phyloP scores from a whole-genome alignment of 2,113 vertebrate species.

The Phalacrocorax aristotelis region DNA sequence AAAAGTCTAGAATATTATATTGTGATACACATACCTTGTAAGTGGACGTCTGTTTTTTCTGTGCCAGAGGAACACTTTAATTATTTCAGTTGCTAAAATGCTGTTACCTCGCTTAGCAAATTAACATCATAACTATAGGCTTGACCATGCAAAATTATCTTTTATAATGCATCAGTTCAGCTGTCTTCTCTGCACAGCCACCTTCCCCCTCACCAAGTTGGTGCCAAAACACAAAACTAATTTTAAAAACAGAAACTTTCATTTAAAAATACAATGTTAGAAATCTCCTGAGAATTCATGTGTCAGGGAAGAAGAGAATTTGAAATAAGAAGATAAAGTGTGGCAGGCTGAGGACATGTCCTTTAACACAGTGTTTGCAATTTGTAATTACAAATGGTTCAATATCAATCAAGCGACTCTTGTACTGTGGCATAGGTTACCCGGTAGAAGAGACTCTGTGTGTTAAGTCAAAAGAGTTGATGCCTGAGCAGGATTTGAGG shows the following conservation, averaged over 20 bases:
- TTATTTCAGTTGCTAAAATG: not conserved
- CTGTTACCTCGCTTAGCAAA: not conserved
- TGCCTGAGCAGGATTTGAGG: not conserved
- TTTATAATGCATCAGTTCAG: not conserved
- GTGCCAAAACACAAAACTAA: not conserved
- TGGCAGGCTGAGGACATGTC: not conserved
- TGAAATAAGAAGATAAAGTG: not conserved
- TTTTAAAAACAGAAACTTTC: not conserved
- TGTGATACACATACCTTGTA: not conserved
- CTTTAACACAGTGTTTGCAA: not conserved
- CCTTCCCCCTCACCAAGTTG: not conserved
- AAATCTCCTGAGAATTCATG: not conserved
- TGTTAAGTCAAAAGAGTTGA: not conserved
- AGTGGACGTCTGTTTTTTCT: not conserved
- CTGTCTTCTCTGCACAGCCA: not conserved
- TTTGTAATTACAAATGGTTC: not conserved
- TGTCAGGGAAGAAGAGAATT: not conserved
- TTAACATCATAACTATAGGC: not conserved
- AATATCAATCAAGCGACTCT: not conserved
- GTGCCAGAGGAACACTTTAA: not conserved
- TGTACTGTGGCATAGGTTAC: not conserved
- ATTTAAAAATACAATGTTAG: not conserved
- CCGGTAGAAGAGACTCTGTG: not conserved
- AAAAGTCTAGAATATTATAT: not conserved
- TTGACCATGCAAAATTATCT: not conserved